phyloP scores from a whole-genome alignment of 2,113 vertebrate genomes.

The Cebidichthys violaceus region DNA sequence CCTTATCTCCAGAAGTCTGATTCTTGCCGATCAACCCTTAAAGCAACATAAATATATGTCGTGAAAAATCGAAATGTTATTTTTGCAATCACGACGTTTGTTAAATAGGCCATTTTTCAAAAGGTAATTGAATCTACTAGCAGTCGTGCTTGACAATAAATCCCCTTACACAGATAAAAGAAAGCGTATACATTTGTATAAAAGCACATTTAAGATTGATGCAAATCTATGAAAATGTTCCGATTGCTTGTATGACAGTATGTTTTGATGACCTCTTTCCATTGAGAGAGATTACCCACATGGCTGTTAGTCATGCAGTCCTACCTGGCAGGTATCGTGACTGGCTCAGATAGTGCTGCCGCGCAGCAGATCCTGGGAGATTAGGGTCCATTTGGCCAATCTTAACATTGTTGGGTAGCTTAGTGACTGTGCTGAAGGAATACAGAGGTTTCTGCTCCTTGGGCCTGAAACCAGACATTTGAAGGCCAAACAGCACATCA shows the following conservation, averaged over 20 bases:
- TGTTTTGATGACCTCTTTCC: background rate
- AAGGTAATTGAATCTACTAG: background rate
- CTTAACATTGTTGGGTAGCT: constrained; percentile 78
- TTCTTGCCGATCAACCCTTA: constrained; percentile 93
- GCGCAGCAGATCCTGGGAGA: constrained; percentile 85
- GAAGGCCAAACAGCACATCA: background rate
- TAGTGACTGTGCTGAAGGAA: constrained; percentile 86
- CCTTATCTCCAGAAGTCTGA: constrained; percentile 84
- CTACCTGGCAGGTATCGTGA: constrained; percentile 96
- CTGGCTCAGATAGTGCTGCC: constrained; percentile 95
- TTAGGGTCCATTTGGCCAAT: constrained; percentile 82
- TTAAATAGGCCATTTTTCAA: background rate
- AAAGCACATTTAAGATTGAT: background rate
- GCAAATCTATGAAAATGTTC: background rate
- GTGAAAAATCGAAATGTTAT: too few species aligned
- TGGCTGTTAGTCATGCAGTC: constrained; percentile 17
- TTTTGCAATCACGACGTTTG: background rate
- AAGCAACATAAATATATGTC: constrained; percentile 29
- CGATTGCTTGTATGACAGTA: background rate
- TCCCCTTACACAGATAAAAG: background rate
- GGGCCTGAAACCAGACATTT: constrained; percentile 60
- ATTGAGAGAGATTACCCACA: background rate
- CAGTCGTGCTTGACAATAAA: background rate
- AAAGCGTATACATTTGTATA: background rate
- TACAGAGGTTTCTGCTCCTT: constrained; percentile 81